Evolutionary conservation across 2,113 vertebrate genomes (phyloP).

Genomic region (Podarcis cretensis): DNA sequence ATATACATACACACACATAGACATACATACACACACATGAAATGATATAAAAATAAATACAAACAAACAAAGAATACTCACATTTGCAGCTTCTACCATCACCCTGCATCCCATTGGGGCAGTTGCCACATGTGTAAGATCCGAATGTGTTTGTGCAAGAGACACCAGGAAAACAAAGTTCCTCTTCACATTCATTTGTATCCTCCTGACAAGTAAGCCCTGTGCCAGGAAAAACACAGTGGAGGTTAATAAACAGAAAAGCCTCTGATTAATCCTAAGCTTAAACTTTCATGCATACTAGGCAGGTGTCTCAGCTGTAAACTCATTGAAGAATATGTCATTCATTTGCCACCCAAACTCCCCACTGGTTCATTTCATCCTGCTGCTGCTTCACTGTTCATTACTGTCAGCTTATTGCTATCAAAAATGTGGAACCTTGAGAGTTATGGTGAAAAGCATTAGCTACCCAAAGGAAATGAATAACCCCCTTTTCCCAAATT

Average conservation of each 20-base stretch:
- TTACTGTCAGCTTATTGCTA: conserved; percentile 30
- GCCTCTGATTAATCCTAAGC: conserved; percentile 47
- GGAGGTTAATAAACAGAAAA: conserved; percentile 49
- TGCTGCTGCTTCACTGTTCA: conserved; percentile 52
- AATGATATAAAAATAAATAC: too few species aligned
- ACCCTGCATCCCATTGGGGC: conserved; percentile 75
- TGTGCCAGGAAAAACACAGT: conserved; percentile 61
- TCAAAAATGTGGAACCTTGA: conserved; percentile 41
- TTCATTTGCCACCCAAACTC: conserved; percentile 43
- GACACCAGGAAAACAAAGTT: conserved; percentile 76
- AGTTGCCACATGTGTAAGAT: conserved; percentile 76
- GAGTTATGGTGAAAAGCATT: background rate
- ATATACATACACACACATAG: too few species aligned
- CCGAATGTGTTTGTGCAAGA: conserved; percentile 77
- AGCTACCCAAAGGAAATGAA: conserved; percentile 26
- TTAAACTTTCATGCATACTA: conserved; percentile 17
- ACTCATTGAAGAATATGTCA: conserved; percentile 40
- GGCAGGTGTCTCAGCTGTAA: conserved; percentile 46
- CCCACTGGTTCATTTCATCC: conserved; percentile 45
- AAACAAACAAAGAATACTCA: conserved; percentile 55
- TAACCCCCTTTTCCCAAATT: background rate
- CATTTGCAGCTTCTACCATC: conserved; percentile 72
- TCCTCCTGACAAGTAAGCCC: conserved; percentile 78
- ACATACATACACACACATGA: too few species aligned
- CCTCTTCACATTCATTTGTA: conserved; percentile 78